These are phyloP conservation scores for Pocillopora verrucosa DNA, from an alignment of 64 coral and sea anemone genomes.

Conservation along the genomic window DNA sequence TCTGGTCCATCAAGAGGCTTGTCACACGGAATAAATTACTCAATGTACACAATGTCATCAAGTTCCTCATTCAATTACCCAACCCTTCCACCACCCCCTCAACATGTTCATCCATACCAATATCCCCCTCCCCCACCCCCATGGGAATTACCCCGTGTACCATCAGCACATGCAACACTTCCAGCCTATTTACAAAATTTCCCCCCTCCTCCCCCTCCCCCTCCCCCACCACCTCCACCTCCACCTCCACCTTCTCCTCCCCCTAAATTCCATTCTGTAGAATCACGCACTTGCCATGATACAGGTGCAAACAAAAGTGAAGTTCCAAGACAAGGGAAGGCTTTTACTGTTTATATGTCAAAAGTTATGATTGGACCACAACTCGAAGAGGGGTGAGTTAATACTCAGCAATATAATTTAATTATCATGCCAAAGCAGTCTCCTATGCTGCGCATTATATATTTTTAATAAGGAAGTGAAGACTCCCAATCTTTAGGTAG, in stretches of 20 bases:
- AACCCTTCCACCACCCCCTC: conserved; percentile 53
- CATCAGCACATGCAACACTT: conserved; percentile 79
- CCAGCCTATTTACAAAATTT: conserved; percentile 58
- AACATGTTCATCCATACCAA: conserved; percentile 45
- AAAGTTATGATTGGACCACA: conserved; percentile 39
- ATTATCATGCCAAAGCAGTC: no score
- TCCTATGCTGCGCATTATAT: no score
- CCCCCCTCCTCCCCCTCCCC: conserved; percentile 39
- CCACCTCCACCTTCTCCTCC: not conserved
- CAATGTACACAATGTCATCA: not conserved
- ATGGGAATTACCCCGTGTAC: conserved; percentile 68
- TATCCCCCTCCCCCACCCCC: conserved; percentile 52
- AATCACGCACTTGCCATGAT: not conserved
- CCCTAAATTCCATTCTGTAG: not conserved
- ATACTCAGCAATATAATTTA: not conserved
- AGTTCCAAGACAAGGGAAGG: not conserved
- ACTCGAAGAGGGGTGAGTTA: conserved; percentile 6
- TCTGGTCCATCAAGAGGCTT: not conserved
- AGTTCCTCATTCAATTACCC: conserved; percentile 31
- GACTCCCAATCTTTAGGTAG: not conserved
- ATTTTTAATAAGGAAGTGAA: no score
- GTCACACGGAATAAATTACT: not conserved
- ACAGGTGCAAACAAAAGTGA: not conserved
- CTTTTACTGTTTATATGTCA: conserved; percentile 37
- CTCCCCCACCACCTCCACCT: conserved; percentile 6